Percentiles rank a stretch among this genome's conserved stretches.
Conservation (phyloP, 2,113 vertebrate species). For the Sinocyclocheilus anshuiensis region DNA sequence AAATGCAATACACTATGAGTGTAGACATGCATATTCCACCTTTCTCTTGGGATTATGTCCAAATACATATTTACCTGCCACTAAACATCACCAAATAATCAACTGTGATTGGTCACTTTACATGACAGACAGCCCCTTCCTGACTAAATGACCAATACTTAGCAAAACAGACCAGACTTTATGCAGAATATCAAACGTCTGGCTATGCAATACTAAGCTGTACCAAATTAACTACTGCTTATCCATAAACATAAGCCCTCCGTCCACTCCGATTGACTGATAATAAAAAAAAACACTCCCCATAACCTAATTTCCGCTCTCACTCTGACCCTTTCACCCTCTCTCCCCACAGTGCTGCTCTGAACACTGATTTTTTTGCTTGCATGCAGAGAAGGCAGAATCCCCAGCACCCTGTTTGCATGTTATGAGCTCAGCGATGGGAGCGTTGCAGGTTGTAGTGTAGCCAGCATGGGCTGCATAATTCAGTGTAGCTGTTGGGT, state of each 20-base stretch:
- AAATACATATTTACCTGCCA: background rate
- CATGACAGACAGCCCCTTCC: background rate
- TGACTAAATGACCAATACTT: background rate
- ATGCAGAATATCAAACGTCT: background rate
- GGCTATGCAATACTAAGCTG: background rate
- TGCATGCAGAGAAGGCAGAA: constrained; percentile 65
- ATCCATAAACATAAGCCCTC: constrained; percentile 25
- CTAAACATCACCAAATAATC: background rate
- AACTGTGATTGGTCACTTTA: background rate
- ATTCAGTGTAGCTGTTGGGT: constrained; percentile 70
- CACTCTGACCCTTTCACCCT: constrained; percentile 12
- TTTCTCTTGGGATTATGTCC: background rate
- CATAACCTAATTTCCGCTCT: background rate
- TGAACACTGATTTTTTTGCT: constrained; percentile 64
- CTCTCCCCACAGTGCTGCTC: constrained; percentile 30
- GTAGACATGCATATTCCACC: background rate
- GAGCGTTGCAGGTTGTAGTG: constrained; percentile 55
- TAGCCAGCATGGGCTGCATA: constrained; percentile 65
- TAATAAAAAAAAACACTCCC: background rate
- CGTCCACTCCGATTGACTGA: background rate
- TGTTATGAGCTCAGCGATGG: constrained; percentile 58
- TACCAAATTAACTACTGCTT: background rate
- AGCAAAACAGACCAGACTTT: background rate
- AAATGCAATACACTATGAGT: background rate
- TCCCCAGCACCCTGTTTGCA: constrained; percentile 11